Conservation (phyloP, 1,140 invertebrate species). For the Caenorhabditis brenneri region DNA sequence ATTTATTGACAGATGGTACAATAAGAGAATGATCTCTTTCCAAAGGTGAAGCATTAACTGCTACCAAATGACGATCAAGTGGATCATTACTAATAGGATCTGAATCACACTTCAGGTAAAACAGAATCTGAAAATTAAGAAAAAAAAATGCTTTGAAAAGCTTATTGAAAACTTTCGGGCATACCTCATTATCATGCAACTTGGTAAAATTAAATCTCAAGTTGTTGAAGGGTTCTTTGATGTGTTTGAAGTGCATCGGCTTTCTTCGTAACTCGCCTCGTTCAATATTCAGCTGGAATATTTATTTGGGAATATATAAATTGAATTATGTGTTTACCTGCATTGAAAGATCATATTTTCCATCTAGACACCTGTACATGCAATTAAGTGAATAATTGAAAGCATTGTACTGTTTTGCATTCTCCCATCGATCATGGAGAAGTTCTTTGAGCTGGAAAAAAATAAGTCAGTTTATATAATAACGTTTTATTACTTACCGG, state of each 20-base stretch:
- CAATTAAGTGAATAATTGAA: constrained; percentile 69
- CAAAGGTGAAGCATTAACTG: constrained; percentile 68
- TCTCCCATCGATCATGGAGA: constrained; percentile 61
- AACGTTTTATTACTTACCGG: neutral
- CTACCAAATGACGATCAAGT: constrained; percentile 61
- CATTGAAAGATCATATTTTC: constrained; percentile 66
- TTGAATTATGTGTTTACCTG: constrained; percentile 57
- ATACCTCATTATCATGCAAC: constrained; percentile 51
- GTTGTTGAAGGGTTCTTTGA: constrained; percentile 66
- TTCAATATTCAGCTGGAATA: constrained; percentile 67
- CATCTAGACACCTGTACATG: constrained; percentile 68
- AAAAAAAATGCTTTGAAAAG: neutral
- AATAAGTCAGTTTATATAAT: neutral
- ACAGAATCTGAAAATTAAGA: constrained; percentile 60
- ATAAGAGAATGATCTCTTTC: constrained; percentile 64
- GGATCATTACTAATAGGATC: constrained; percentile 60
- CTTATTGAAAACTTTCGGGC: neutral
- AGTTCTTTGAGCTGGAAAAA: constrained; percentile 62
- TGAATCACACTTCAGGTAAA: constrained; percentile 61
- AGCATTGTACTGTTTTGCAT: constrained; percentile 60
- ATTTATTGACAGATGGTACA: constrained; percentile 65
- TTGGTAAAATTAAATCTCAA: constrained; percentile 68
- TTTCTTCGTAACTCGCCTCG: constrained; percentile 66
- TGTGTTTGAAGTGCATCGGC: constrained; percentile 64
- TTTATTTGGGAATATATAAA: neutral